These are phyloP conservation scores for Orientallactaga bullata DNA, from an alignment of 2,113 vertebrate genomes.

Conservation along the genomic window DNA sequence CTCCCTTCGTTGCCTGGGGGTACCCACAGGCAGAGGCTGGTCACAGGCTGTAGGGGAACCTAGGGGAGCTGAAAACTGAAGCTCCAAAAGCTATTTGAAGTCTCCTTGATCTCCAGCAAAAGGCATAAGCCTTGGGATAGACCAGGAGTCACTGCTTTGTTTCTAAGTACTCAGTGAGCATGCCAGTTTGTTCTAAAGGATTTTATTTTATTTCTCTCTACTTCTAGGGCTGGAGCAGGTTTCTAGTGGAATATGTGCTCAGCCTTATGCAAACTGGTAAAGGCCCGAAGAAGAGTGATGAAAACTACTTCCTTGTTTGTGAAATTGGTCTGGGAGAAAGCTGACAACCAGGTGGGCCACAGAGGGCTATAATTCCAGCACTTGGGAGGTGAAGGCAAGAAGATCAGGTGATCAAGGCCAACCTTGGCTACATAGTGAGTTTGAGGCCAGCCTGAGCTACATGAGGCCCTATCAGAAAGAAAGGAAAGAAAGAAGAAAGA, in stretches of 20 bases:
- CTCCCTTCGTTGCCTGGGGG: too few species aligned
- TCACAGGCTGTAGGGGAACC: background rate
- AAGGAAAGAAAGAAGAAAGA: too few species aligned
- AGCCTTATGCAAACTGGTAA: background rate
- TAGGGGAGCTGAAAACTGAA: background rate
- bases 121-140: background rate
- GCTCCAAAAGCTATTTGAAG: fast-evolving
- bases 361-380: too few species aligned
- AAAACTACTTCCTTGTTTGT: background rate
- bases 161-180: background rate
- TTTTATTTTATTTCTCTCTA: background rate
- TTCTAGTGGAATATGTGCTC: background rate
- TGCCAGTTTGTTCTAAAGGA: background rate
- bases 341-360: background rate
- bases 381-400: background rate
- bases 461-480: background rate
- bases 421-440: background rate
- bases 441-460: background rate
- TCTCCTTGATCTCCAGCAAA: background rate
- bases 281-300: background rate
- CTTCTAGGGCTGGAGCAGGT: background rate
- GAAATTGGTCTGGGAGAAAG: background rate
- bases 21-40: background rate
- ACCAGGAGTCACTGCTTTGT: background rate
- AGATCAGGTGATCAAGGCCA: background rate